Evolutionary conservation across 2,888 invertebrate species (phyloP).

Genomic region (Chrysolina haemoptera): DNA sequence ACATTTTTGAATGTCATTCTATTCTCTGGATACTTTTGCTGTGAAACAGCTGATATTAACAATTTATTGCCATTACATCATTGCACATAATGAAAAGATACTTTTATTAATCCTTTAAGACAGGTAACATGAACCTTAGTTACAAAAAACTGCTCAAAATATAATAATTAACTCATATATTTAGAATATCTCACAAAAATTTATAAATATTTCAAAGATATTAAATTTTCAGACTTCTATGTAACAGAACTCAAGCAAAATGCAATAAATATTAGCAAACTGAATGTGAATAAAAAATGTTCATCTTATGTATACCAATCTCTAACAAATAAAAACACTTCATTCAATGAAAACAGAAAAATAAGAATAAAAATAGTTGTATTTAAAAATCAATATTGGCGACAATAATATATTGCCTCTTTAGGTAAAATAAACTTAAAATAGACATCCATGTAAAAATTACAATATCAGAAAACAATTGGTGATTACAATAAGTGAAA

Average conservation of each 20-base stretch:
- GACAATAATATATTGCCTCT: slow-evolving; percentile 31
- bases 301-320: background rate
- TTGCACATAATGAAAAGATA: too few relatives aligned
- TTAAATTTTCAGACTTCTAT: background rate
- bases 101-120: too few relatives aligned
- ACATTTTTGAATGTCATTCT: too few relatives aligned
- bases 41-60: too few relatives aligned
- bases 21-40: too few relatives aligned
- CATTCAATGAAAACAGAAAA: background rate
- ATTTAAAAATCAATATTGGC: slow-evolving; percentile 24
- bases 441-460: slow-evolving; percentile 12
- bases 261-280: background rate
- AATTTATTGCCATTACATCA: too few relatives aligned
- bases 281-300: background rate
- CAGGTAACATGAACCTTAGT: too few relatives aligned
- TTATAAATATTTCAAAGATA: background rate
- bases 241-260: background rate
- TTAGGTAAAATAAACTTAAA: slow-evolving; percentile 23
- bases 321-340: background rate
- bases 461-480: slow-evolving; percentile 18
- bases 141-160: background rate
- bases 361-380: slow-evolving; percentile 17
- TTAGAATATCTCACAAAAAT: background rate
- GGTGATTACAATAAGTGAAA: slow-evolving; percentile 4
- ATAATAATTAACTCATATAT: background rate